Base-by-base conservation (phyloP, 2,888 invertebrate genomes). In the Drosophila stalkeri region DNA sequence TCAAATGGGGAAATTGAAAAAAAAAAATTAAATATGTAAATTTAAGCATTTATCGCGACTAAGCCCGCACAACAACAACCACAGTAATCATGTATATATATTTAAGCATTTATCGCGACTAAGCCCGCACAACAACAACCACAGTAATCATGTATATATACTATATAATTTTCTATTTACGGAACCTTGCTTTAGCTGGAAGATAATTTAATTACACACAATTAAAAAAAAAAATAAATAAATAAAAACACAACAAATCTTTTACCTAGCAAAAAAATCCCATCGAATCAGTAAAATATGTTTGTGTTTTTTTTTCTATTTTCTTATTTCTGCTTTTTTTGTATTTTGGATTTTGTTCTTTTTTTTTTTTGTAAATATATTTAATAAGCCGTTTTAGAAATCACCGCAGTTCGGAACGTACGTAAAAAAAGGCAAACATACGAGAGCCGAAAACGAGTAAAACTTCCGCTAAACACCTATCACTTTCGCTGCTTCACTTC, bases 371-470 rank as follows among this genome's bases (percentile, higher is more conserved):
- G 16, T 16, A 3, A 14, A 23, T 8, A 35, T n/a, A 62, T 16
- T 44, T 55, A n/a, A n/a, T 69, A 74, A 71, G 66, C 60, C 64
- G 73, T 55, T 55, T 41, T 63, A 55, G 47, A 60, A 77, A 65
- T 72, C 59, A 72, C 81, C 67, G 67, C 62, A 57, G 46, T 27
- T 35, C 43, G 39, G 54, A 75, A 87, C 87, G 74, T 85, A 89
- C 85, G 85, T 89, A 69, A 68, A 70, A 87, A 85, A 70, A 70
- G 85, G 75, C 86, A 86, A 84, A 74, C 73, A 64, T 66, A 67
- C 70, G 59, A 59, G 35, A 52, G 63, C 33, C 43, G 43, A 55
- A 67, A 72, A 64, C 60, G 56, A 43, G 54, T 49, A 47, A 44
- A 64, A 55, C 52, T 55, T 52, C 65, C 70, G 72, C 64, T 60